Base-by-base conservation (phyloP, 2,113 vertebrate genomes). In the Brachyistius frenatus region DNA sequence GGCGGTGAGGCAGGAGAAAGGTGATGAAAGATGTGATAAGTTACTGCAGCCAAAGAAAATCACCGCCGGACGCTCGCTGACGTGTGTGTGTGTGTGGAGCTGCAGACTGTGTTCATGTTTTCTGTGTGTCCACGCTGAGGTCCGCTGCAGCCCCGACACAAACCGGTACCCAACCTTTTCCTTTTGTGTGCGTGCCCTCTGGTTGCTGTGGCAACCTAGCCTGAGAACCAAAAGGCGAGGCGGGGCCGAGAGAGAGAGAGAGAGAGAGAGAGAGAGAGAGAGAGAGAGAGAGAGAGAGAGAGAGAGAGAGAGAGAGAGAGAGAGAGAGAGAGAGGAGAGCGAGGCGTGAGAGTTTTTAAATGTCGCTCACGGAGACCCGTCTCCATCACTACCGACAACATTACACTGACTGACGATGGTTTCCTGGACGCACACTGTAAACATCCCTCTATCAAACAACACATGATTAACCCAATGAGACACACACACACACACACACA, bases 171-270 rank as follows among this genome's bases (percentile, higher is more conserved):
- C 58, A 76, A 77, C 74, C 65, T 81, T 71, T 71, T 44, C 57
- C 61, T 61, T 71, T 77, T 68, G 63, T 80, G 75, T 57, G 66
- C 5, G 41, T 5, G 65, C 72, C 78, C 86, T 76, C n/a, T 50
- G 57, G 90, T 91, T 89, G 82, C 90, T 55, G 63, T 2, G 78
- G 85, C 74, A 87, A 92, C 85, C 0, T 72, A 77, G 82, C 81
- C 76, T 87, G 88, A 88, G 85, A 92, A 89, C 83, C 46, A 72
- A 66, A 35, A 31, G 52, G 46, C 31, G 50, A 57, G 66, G 70
- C 2, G 52, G 54, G 54, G 52, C 71, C 4, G 47, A 61, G 66
- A 64, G 83, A 62, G 57, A 44, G 66, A 65, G 83, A 62, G 62
- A 44, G 66, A 67, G 83, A 62, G 57, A 36, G 61, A 14, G 23